These are phyloP conservation scores for Gobiocypris rarus DNA, from an alignment of 2,113 vertebrate genomes.

Conservation along the genomic window DNA sequence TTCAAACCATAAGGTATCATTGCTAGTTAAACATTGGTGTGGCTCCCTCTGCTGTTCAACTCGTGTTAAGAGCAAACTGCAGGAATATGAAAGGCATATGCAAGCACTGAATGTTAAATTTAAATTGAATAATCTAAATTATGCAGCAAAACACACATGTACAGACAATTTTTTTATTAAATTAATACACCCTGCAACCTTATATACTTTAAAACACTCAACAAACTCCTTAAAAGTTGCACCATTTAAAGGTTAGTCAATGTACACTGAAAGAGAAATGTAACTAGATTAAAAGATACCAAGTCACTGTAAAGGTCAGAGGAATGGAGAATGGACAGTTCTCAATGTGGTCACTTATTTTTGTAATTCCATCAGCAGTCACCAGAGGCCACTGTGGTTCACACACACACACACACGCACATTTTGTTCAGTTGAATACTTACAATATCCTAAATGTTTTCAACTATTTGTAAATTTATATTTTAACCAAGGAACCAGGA, in stretches of 20 bases:
- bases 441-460: no score
- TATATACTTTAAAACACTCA: background rate
- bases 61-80: background rate
- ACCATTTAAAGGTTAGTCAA: background rate
- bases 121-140: background rate
- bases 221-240: background rate
- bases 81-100: background rate
- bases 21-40: slow-evolving; percentile 6
- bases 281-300: background rate
- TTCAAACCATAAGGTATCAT: slow-evolving; percentile 27
- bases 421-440: no score
- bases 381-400: background rate
- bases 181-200: no score
- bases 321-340: background rate
- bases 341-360: background rate
- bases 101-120: background rate
- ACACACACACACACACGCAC: no score
- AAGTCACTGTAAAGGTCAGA: background rate
- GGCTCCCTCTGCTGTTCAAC: slow-evolving; percentile 53
- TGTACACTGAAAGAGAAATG: background rate
- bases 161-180: background rate
- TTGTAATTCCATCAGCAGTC: background rate
- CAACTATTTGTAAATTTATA: no score
- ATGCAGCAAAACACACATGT: background rate
- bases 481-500: no score